These are phyloP conservation scores for Drosophila subquinaria DNA, from an alignment of 2,888 invertebrate species.

Conservation along the genomic window DNA sequence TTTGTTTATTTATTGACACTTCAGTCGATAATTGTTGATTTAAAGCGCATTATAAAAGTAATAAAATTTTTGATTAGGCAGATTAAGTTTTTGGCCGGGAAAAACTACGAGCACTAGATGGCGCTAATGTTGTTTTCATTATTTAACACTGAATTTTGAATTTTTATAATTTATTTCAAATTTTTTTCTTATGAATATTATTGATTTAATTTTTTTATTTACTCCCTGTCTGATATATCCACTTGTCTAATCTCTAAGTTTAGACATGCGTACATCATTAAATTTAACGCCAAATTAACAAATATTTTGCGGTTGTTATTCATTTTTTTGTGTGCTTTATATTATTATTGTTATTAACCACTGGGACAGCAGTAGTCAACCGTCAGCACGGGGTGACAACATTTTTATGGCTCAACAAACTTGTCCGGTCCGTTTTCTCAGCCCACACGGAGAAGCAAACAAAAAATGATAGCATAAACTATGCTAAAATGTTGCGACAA, in stretches of 20 bases:
- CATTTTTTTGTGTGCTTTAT: constrained; percentile 4
- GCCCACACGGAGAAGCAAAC: constrained; percentile 34
- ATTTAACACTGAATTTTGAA: background rate
- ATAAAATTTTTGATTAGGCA: background rate
- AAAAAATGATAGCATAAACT: constrained; percentile 43
- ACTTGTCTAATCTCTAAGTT: constrained; percentile 12
- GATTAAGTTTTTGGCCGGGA: background rate
- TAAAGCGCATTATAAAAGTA: constrained; percentile 20
- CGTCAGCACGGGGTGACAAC: constrained; percentile 39
- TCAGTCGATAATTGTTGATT: constrained; percentile 26
- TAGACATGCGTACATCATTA: constrained; percentile 11
- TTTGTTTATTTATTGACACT: constrained; percentile 15
- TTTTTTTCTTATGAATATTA: no score
- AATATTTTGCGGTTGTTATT: constrained; percentile 31
- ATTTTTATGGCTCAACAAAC: constrained; percentile 57
- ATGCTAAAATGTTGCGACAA: constrained; percentile 44
- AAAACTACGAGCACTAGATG: background rate
- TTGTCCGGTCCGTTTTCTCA: constrained; percentile 41
- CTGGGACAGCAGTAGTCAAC: constrained; percentile 10
- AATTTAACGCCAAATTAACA: constrained; percentile 48
- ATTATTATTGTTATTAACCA: constrained; percentile 9
- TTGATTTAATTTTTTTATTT: background rate
- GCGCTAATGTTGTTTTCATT: background rate
- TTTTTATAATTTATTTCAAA: background rate
- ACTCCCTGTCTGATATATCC: background rate